Conservation (phyloP, 2,113 vertebrate species). For the Opisthocomus hoazin region DNA sequence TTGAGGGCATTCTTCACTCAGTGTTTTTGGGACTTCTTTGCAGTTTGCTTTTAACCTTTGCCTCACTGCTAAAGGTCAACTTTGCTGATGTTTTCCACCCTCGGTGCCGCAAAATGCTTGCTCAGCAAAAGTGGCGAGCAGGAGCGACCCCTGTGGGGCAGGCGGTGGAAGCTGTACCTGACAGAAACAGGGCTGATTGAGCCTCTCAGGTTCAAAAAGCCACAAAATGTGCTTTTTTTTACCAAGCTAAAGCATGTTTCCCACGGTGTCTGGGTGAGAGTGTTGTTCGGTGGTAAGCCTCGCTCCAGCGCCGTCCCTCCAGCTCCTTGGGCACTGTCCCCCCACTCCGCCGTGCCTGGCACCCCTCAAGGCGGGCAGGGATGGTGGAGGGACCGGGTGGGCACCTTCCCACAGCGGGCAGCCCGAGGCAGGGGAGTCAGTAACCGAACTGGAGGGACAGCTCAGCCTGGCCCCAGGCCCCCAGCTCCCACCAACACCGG, state of each 20-base stretch:
- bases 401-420: not conserved
- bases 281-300: not conserved
- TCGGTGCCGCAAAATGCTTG: not conserved
- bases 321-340: not conserved
- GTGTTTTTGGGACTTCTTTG: not conserved
- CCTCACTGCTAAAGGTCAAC: not conserved
- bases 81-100: not conserved
- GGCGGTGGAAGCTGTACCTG: not conserved
- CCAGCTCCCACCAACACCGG: not conserved
- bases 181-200: not conserved
- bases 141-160: not conserved
- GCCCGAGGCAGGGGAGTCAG: not conserved
- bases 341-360: rapidly evolving
- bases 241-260: not conserved
- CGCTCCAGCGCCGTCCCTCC: rapidly evolving
- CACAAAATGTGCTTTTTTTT: not conserved
- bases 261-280: not conserved
- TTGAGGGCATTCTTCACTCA: not conserved
- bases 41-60: not conserved
- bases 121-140: not conserved
- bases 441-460: rapidly evolving
- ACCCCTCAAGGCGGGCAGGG: not conserved
- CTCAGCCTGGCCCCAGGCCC: not conserved
- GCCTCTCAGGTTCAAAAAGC: not conserved
- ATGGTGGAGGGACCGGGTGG: rapidly evolving